A percentile compares a stretch with the other conserved stretches of the same genome.
Conservation (phyloP, 2,797 vertebrate genomes). For the Eurystomus glaucurus region DNA sequence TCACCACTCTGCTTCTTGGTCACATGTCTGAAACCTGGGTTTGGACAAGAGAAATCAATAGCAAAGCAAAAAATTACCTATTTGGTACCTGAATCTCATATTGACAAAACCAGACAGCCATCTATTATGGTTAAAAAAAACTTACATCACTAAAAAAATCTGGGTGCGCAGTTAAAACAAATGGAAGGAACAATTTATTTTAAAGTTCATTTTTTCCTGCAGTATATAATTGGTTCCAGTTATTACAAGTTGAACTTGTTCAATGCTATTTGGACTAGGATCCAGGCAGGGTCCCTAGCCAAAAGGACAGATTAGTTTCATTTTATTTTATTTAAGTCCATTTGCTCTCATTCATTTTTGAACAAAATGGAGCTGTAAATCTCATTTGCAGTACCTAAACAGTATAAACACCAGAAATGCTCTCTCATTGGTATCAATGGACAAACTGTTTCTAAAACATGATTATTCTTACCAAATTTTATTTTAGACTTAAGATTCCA, state of each 20-base stretch:
- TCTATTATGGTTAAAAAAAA: background rate
- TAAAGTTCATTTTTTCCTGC: background rate
- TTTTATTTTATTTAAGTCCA: conserved; percentile 46
- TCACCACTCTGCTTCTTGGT: background rate
- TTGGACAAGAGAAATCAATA: background rate
- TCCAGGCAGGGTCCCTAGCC: background rate
- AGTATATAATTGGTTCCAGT: background rate
- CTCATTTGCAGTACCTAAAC: conserved; percentile 16
- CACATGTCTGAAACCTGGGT: background rate
- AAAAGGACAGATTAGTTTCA: conserved; percentile 54
- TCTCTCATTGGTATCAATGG: background rate
- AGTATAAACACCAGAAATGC: conserved; percentile 9
- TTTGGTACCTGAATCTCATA: background rate
- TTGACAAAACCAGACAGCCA: background rate
- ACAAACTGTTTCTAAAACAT: background rate
- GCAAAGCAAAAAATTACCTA: background rate
- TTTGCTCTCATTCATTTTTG: conserved; percentile 53
- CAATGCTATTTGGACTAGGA: background rate
- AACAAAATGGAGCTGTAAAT: conserved; percentile 46
- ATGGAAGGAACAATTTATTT: background rate
- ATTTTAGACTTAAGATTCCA: background rate
- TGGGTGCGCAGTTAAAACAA: background rate
- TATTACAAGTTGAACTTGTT: conserved; percentile 11
- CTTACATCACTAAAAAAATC: background rate
- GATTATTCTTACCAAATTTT: background rate